Percentiles rank a stretch among this genome's conserved stretches.
Evolutionary conservation across 2,888 invertebrate genomes (phyloP).

Genomic region (Caenorhabditis auriculariae): DNA sequence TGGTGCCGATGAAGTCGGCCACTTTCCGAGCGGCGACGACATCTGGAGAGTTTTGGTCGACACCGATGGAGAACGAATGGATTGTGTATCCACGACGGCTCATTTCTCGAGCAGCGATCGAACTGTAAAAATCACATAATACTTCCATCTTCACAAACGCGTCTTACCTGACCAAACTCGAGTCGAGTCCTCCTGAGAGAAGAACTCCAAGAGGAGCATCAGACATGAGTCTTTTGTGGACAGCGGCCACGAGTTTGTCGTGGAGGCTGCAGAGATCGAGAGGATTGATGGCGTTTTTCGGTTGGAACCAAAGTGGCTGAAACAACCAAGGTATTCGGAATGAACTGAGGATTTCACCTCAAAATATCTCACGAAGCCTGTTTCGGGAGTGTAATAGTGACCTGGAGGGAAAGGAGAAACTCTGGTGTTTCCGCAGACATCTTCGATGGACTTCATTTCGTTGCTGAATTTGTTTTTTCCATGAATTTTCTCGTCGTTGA

Average conservation of each 20-base stretch:
- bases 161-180: constrained; percentile 73
- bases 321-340: no score
- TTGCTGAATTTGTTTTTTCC: constrained; percentile 40
- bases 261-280: constrained; percentile 46
- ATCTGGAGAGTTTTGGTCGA: constrained; percentile 77
- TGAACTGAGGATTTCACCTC: no score
- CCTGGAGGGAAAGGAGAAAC: constrained; percentile 63
- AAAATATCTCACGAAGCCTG: constrained; percentile 58
- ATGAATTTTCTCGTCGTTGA: no score
- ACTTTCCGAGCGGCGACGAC: constrained; percentile 78
- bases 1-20: constrained; percentile 69
- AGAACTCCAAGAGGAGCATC: constrained; percentile 83
- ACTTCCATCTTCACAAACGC: neutral
- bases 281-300: constrained; percentile 25
- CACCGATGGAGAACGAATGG: constrained; percentile 86
- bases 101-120: constrained; percentile 65
- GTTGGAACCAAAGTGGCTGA: constrained; percentile 56
- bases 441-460: constrained; percentile 63
- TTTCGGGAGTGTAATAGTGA: constrained; percentile 55
- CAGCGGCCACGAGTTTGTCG: constrained; percentile 68
- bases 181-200: constrained; percentile 81
- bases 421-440: constrained; percentile 49
- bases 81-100: constrained; percentile 61
- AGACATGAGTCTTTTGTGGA: constrained; percentile 80
- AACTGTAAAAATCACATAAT: constrained; percentile 67